Base-by-base conservation (phyloP, 2,888 invertebrate genomes). In the Mesopsocus fuscifrons region DNA sequence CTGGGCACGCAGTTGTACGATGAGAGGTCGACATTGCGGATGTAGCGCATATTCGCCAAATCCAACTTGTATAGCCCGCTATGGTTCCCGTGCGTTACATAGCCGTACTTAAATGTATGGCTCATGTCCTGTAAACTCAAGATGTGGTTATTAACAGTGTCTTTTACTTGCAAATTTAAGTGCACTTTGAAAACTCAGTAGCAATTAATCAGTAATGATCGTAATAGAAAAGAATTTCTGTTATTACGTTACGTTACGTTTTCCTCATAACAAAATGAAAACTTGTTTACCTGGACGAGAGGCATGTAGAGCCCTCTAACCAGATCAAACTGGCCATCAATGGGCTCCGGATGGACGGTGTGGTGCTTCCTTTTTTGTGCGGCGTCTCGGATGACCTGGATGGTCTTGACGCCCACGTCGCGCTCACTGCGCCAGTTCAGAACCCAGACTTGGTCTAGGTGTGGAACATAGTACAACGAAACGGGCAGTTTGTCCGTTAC, bases 391-490 rank as follows among this genome's bases (percentile, higher is more conserved):
- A 80, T 77, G n/a, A 80, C 71, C 55, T 76, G 71, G 41, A 77
- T 68, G 2, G 77, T 77, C 58, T 76, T 76, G 44, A 70, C 65
- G 2, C 74, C 73, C 35, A 66, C 64, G 50, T 71, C 66, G 49
- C 64, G 64, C 34, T 64, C 59, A 40, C 65, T 65, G 35, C 74
- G 65, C 76, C 77, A 78, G 56, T 77, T 77, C 43, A 78, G 58
- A 15, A 79, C 67, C 80, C 79, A 80, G 2, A 80, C 72, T 58
- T 80, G 78, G 57, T 80, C 79, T 49, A 78, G 59, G 52, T 75
- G 72, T 11, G 71, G 68, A 2, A 80, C 72, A 57, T 80, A 78
- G 54, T 71, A 68, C 34, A 81, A 59, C 48, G 75, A 72, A 17
- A 77, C 76, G 1, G 80, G 80, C 52, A 67, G 71, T 55, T 74